These are phyloP conservation scores for Allobates femoralis DNA, from an alignment of 2,797 vertebrate species.

Conservation along the genomic window DNA sequence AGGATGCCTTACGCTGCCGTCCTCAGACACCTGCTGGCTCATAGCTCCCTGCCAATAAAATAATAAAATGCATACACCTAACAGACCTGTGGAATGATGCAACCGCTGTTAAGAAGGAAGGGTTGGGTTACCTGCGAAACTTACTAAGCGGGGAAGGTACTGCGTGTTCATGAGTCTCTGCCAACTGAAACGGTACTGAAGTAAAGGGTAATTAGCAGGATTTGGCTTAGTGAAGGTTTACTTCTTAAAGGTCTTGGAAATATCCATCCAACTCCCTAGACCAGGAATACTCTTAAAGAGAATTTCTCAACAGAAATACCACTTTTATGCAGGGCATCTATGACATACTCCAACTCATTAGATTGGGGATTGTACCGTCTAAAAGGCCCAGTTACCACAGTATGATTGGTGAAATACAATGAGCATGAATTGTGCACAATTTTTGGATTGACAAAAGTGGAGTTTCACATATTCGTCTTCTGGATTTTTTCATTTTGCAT, in stretches of 20 bases:
- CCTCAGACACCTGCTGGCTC: constrained; percentile 75
- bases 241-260: constrained; percentile 13
- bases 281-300: not conserved
- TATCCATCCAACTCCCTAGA: not conserved
- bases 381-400: no score
- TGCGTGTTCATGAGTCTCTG: constrained; percentile 69
- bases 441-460: no score
- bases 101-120: constrained; percentile 72
- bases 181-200: constrained; percentile 71
- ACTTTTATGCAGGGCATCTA: not conserved
- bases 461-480: no score
- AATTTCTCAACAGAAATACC: not conserved
- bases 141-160: constrained; percentile 72
- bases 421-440: no score
- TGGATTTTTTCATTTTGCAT: no score
- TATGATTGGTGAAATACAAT: no score
- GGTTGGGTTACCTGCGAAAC: constrained; percentile 75
- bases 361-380: not conserved
- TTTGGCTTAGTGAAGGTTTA: constrained; percentile 39
- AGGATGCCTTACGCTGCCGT: constrained; percentile 58
- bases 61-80: constrained; percentile 54
- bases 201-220: constrained; percentile 72
- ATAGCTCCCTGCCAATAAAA: constrained; percentile 72
- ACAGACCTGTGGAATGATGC: constrained; percentile 74
- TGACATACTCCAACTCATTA: not conserved